phyloP scores from a whole-genome alignment of 2,888 invertebrate genomes.

The Phorcus lineatus region DNA sequence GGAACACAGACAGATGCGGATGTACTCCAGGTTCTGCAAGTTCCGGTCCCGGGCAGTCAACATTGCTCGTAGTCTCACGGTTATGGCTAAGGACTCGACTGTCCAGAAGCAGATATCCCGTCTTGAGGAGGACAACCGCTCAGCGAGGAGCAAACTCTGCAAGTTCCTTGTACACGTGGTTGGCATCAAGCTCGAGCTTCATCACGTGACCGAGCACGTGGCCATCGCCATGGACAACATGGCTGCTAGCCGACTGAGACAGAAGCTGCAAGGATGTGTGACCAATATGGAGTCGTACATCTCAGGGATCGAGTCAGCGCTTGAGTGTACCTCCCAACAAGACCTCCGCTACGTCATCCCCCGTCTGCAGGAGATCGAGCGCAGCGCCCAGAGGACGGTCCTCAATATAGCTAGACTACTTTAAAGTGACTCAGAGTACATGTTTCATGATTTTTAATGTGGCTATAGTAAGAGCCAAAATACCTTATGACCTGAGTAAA shows the following conservation, averaged over 20 bases:
- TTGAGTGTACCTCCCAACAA: background rate
- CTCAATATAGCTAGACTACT: too few species aligned
- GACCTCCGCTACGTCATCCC: background rate
- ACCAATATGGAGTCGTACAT: background rate
- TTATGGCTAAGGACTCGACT: background rate
- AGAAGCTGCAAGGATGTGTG: background rate
- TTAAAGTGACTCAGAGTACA: too few species aligned
- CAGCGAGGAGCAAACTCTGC: background rate
- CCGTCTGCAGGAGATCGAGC: too few species aligned
- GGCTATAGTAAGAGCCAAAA: too few species aligned
- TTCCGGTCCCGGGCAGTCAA: background rate
- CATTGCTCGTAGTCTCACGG: background rate
- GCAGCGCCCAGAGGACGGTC: too few species aligned
- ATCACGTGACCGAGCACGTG: conserved; percentile 25
- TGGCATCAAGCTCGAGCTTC: conserved; percentile 25
- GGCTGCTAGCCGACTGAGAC: background rate
- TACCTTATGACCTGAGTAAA: too few species aligned
- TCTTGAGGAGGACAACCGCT: background rate
- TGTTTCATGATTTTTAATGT: too few species aligned
- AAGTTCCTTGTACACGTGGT: background rate
- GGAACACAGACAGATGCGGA: background rate
- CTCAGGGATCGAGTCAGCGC: background rate
- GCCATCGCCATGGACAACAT: conserved; percentile 11
- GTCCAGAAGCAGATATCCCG: background rate
- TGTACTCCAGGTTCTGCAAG: background rate